These are phyloP conservation scores for Spinus olivaceus DNA, from an alignment of 2,797 vertebrate genomes.

Conservation along the genomic window DNA sequence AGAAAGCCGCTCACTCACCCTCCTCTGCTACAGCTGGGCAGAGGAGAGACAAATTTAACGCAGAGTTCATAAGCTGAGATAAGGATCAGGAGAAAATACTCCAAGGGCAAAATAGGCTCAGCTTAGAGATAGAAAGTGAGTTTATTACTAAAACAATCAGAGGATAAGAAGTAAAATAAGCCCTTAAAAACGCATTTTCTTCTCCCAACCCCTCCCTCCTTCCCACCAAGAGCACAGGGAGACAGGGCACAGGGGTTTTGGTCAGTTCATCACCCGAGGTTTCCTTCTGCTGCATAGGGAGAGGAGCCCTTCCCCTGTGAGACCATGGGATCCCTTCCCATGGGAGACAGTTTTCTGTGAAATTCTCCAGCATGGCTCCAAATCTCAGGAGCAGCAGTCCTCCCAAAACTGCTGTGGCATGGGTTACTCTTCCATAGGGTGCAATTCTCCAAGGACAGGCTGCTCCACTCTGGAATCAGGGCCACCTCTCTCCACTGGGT, in stretches of 20 bases:
- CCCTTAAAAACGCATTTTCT: background rate
- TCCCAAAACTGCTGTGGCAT: background rate
- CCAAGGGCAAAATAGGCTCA: background rate
- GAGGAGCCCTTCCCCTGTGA: background rate
- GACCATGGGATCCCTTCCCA: background rate
- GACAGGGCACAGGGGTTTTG: background rate
- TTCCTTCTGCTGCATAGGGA: background rate
- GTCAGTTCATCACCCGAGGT: background rate
- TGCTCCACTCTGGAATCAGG: background rate
- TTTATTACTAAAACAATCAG: background rate
- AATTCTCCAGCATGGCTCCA: background rate
- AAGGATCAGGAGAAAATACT: background rate
- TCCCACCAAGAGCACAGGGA: background rate
- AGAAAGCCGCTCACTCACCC: background rate
- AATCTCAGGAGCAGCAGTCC: background rate
- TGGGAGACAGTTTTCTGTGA: background rate
- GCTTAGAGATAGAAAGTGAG: background rate
- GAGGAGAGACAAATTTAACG: background rate
- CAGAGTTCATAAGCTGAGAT: background rate
- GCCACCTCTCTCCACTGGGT: too few species aligned
- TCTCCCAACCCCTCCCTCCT: fast-evolving
- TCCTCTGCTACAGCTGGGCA: background rate
- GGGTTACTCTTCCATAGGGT: background rate
- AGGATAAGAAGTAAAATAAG: background rate
- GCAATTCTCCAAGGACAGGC: background rate